phyloP scores from a whole-genome alignment of 2,888 invertebrate genomes.

The Campoplex capitator region DNA sequence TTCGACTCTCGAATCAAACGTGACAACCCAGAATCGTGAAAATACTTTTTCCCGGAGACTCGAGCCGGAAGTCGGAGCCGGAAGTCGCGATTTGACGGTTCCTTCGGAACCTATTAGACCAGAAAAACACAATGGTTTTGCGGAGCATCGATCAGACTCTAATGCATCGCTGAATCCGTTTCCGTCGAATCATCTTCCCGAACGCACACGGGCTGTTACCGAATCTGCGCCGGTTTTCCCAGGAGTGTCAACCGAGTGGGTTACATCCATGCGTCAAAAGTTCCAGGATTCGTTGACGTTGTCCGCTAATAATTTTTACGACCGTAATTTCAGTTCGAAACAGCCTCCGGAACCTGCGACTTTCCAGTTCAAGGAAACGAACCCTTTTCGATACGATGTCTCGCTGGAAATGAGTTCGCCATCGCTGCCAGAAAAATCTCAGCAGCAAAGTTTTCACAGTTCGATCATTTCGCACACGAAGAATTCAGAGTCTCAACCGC shows the following conservation, averaged over 20 bases:
- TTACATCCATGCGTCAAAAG: background rate
- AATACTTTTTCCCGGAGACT: background rate
- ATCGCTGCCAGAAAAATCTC: constrained; percentile 11
- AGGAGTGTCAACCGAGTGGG: background rate
- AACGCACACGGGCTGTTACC: background rate
- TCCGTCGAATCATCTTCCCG: background rate
- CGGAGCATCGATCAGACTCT: background rate
- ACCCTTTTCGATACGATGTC: constrained; percentile 64
- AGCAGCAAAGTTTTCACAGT: background rate
- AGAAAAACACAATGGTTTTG: background rate
- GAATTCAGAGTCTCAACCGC: background rate
- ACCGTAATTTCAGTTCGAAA: background rate
- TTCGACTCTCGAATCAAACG: background rate
- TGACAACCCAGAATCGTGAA: background rate
- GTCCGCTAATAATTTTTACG: constrained; percentile 22
- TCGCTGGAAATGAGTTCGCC: background rate
- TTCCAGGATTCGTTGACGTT: constrained; percentile 44
- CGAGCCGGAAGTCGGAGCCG: background rate
- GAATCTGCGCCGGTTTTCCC: background rate
- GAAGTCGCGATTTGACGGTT: background rate
- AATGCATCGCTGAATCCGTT: background rate
- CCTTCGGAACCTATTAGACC: background rate
- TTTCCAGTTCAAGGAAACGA: constrained; percentile 44
- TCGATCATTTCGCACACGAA: background rate
- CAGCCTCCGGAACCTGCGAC: background rate